Conservation (phyloP, 53 echinoderm and acorn worm species). For the Pentamera pediparva region DNA sequence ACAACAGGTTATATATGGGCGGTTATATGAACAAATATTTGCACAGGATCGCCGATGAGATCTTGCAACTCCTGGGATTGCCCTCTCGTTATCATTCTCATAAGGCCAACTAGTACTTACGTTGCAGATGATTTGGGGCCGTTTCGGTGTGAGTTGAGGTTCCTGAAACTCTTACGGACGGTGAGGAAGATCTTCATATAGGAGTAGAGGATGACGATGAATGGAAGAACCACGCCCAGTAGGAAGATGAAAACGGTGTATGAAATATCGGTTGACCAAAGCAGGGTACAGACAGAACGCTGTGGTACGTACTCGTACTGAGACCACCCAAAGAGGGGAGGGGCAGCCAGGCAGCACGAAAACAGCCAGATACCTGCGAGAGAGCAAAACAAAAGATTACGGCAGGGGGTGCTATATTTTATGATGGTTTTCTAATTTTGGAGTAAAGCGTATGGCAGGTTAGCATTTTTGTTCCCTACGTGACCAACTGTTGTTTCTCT, state of each 20-base stretch:
- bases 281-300: constrained; percentile 78
- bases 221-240: constrained; percentile 68
- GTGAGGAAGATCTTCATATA: constrained; percentile 69
- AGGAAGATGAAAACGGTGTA: constrained; percentile 84
- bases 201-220: constrained; percentile 56
- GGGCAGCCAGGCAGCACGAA: constrained; percentile 60
- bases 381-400: background rate
- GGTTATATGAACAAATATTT: background rate
- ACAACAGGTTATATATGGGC: background rate
- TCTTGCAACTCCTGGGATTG: too few species aligned
- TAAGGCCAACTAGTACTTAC: background rate
- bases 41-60: too few species aligned
- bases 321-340: constrained; percentile 87
- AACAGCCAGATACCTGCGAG: constrained; percentile 69
- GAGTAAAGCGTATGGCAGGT: too few species aligned
- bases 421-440: too few species aligned
- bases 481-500: too few species aligned
- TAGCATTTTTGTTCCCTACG: too few species aligned
- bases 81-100: too few species aligned
- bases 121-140: background rate
- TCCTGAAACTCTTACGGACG: constrained; percentile 66
- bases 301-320: constrained; percentile 64
- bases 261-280: constrained; percentile 76
- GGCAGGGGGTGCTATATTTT: background rate
- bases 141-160: constrained; percentile 58